phyloP scores from a whole-genome alignment of 2,888 invertebrate genomes.

The Drosophila borborema region DNA sequence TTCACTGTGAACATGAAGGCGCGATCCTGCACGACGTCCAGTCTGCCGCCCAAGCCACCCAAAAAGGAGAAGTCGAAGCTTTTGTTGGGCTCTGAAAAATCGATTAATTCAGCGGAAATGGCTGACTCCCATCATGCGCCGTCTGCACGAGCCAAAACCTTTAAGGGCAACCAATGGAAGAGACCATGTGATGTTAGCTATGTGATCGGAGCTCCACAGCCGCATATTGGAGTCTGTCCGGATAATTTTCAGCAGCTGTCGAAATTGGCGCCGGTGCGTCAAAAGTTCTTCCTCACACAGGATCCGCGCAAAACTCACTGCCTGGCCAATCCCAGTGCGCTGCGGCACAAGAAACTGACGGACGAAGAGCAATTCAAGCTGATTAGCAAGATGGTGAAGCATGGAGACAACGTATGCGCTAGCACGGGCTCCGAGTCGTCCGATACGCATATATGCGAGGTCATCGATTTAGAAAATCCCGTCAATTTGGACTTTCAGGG shows the following conservation, averaged over 20 bases:
- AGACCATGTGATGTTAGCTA: slow-evolving; percentile 76
- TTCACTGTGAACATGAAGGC: slow-evolving; percentile 60
- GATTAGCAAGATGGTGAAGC: slow-evolving; percentile 77
- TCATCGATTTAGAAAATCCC: slow-evolving; percentile 83
- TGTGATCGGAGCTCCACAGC: slow-evolving; percentile 68
- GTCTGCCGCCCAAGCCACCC: background rate
- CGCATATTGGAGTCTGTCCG: slow-evolving; percentile 76
- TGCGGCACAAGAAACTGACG: slow-evolving; percentile 68
- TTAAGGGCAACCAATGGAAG: slow-evolving; percentile 66
- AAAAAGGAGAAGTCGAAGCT: background rate
- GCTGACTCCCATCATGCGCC: slow-evolving; percentile 58
- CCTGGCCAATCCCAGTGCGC: slow-evolving; percentile 75
- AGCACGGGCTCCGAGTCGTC: slow-evolving; percentile 70
- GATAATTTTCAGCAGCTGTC: slow-evolving; percentile 63
- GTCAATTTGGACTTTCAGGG: slow-evolving; percentile 83
- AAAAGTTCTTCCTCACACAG: slow-evolving; percentile 82
- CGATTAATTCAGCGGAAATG: slow-evolving; percentile 64
- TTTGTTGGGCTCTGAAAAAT: too few species aligned
- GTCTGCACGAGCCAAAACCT: slow-evolving; percentile 53
- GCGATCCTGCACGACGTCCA: slow-evolving; percentile 39
- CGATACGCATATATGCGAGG: slow-evolving; percentile 79
- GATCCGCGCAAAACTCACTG: slow-evolving; percentile 82
- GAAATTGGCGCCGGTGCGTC: slow-evolving; percentile 64
- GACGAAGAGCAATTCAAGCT: slow-evolving; percentile 57
- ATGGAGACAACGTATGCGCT: slow-evolving; percentile 80